Evolutionary conservation across 1,140 invertebrate genomes (phyloP).

Genomic region (Conus ventricosus): DNA sequence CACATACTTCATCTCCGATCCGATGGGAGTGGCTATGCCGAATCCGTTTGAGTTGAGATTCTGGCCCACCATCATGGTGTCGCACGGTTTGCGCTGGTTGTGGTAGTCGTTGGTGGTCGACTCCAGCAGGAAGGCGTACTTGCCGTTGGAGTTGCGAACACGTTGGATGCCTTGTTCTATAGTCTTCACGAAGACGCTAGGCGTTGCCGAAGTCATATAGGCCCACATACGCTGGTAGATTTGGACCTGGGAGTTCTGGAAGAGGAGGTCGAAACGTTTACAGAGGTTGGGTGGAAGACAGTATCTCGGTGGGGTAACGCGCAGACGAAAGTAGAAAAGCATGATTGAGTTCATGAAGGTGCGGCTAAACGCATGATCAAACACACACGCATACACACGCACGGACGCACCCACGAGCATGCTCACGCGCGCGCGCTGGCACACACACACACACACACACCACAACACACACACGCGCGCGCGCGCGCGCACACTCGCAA

Average conservation of each 20-base stretch:
- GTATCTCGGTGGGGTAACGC: too few species aligned
- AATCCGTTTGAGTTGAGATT: constrained; percentile 96
- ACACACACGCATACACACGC: too few species aligned
- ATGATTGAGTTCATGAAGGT: too few species aligned
- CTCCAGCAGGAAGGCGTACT: constrained; percentile 95
- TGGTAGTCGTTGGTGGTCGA: constrained; percentile 95
- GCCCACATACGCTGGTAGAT: constrained; percentile 97
- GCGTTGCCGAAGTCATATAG: constrained; percentile 82
- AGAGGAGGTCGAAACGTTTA: background rate
- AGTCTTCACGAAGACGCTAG: constrained; percentile 63
- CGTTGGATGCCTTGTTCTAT: constrained; percentile 65
- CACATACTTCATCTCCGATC: constrained; percentile 88
- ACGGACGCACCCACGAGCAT: too few species aligned
- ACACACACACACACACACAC: too few species aligned
- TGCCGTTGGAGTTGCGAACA: constrained; percentile 78
- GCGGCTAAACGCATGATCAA: too few species aligned
- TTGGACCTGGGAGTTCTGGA: constrained; percentile 90
- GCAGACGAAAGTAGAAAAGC: too few species aligned
- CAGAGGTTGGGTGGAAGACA: too few species aligned
- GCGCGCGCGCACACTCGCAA: too few species aligned
- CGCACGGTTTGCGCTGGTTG: constrained; percentile 93
- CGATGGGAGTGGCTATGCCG: constrained; percentile 92
- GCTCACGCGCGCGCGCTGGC: too few species aligned
- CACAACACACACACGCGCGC: too few species aligned
- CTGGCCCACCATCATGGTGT: constrained; percentile 93